Evolutionary conservation across 2,113 vertebrate species (phyloP).

Genomic region (Butastur rufipennis): DNA sequence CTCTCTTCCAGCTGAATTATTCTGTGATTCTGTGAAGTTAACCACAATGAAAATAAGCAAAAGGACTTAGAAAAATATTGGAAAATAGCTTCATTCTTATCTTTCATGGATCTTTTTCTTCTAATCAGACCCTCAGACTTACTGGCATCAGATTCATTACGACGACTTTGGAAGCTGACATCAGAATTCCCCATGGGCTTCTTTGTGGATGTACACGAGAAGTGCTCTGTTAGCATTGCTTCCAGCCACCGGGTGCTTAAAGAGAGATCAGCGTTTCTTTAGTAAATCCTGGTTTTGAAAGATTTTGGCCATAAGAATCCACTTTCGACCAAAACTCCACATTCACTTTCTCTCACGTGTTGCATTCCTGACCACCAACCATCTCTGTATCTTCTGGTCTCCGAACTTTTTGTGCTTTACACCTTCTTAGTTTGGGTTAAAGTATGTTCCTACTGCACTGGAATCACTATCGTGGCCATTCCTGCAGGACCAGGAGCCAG

Average conservation of each 20-base stretch:
- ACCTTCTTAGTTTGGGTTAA: not conserved
- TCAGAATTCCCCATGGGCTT: not conserved
- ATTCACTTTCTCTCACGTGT: not conserved
- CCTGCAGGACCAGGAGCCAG: not conserved
- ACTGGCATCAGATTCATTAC: constrained; percentile 18
- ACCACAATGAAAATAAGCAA: constrained; percentile 34
- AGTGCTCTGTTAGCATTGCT: not conserved
- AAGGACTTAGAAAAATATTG: constrained; percentile 30
- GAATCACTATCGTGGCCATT: not conserved
- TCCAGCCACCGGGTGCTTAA: not conserved
- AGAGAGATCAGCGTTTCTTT: not conserved
- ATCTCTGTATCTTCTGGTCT: not conserved
- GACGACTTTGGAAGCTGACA: not conserved
- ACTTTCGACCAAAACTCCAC: not conserved
- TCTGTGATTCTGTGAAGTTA: constrained; percentile 1
- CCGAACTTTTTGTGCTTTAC: not conserved
- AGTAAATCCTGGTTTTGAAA: not conserved
- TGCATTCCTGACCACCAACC: not conserved
- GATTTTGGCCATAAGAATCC: not conserved
- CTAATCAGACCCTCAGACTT: constrained; percentile 40
- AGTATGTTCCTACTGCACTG: not conserved
- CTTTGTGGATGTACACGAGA: not conserved
- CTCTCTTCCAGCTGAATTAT: not conserved
- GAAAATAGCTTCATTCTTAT: constrained; percentile 1
- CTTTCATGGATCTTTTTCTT: constrained; percentile 24